Conservation (phyloP, 2,113 vertebrate species). For the Microcebus murinus region DNA sequence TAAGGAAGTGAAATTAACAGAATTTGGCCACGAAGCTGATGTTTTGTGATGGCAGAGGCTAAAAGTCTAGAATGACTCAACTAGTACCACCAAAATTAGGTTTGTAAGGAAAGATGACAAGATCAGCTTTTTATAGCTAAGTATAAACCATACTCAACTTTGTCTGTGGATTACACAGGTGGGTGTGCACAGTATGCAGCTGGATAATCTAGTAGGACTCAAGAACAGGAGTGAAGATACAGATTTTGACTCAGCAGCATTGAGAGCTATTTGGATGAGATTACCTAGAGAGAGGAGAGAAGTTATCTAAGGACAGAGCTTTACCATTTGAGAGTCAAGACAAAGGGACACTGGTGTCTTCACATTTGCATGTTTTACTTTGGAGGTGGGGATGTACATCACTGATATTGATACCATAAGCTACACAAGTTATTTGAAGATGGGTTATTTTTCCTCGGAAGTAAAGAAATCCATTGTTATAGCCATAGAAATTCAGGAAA, state of each 20-base stretch:
- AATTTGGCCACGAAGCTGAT: background rate
- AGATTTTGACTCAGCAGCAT: background rate
- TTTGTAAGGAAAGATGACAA: background rate
- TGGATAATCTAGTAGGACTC: background rate
- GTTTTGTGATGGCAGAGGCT: background rate
- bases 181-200: background rate
- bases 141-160: background rate
- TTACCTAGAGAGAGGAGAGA: background rate
- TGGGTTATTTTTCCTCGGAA: background rate
- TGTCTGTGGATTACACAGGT: background rate
- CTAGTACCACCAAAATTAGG: background rate
- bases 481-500: no score
- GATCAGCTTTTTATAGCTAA: background rate
- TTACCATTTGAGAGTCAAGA: background rate
- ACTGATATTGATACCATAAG: background rate
- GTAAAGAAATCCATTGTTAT: background rate
- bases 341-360: background rate
- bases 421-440: background rate
- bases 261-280: background rate
- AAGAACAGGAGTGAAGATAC: background rate
- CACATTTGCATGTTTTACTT: background rate
- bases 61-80: background rate
- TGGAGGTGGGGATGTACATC: rapidly evolving
- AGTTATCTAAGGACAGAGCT: background rate
- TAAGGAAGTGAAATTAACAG: background rate